These are phyloP conservation scores for Phasia obesa DNA, from an alignment of 2,888 invertebrate genomes.

Conservation along the genomic window DNA sequence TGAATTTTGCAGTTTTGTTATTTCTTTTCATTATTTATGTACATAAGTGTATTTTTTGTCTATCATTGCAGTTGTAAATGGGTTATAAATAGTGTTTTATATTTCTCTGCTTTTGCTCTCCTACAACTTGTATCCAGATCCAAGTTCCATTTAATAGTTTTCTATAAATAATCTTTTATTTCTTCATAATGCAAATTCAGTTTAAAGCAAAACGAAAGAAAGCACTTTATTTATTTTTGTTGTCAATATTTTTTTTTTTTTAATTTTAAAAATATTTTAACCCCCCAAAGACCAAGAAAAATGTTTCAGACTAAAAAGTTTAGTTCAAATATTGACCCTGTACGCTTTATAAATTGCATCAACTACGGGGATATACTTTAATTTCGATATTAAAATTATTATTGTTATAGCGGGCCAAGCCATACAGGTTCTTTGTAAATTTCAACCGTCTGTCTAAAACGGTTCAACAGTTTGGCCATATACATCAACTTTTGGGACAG, in stretches of 20 bases:
- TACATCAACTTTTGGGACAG: no score
- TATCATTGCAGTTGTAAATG: constrained; percentile 7
- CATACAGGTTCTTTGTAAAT: no score
- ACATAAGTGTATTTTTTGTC: neutral
- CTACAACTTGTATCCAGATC: constrained; percentile 36
- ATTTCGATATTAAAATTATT: no score
- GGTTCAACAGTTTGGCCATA: no score
- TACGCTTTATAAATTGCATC: no score
- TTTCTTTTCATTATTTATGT: neutral
- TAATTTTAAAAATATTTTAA: neutral
- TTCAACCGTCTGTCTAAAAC: no score
- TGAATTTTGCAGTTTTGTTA: neutral
- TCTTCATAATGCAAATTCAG: neutral
- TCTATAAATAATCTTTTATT: constrained; percentile 56
- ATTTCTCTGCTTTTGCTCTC: constrained; percentile 6
- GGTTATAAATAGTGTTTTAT: neutral
- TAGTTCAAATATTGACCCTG: no score
- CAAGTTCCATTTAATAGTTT: constrained; percentile 39
- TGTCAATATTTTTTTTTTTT: no score
- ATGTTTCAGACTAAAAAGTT: no score
- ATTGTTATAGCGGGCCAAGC: no score
- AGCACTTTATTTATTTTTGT: constrained; percentile 22
- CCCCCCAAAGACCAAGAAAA: neutral
- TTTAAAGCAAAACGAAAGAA: constrained; percentile 33
- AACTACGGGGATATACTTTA: no score